A percentile compares a stretch with the other conserved stretches of the same genome.
Conservation (phyloP, 2,113 vertebrate genomes). For the Dasyornis broadbenti region DNA sequence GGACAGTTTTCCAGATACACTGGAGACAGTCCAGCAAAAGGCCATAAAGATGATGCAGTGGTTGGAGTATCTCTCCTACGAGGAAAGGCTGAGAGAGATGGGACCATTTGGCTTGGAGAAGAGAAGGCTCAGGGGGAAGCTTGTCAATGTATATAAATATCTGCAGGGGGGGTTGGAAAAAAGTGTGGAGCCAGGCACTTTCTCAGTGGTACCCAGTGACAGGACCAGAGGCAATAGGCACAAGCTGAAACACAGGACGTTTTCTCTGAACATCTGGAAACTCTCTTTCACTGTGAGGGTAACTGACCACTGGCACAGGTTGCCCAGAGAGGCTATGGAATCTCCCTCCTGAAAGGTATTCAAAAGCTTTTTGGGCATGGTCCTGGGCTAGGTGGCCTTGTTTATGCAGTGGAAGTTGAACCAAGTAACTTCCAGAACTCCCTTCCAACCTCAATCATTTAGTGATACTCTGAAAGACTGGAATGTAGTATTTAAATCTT, state of each 20-base stretch:
- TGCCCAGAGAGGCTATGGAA: neutral
- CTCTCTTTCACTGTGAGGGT: neutral
- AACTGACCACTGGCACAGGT: neutral
- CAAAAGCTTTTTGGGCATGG: rapidly evolving
- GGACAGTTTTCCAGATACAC: neutral
- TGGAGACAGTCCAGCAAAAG: neutral
- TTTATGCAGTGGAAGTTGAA: neutral
- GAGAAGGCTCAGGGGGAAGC: neutral
- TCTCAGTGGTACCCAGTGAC: neutral
- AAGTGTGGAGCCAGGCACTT: neutral
- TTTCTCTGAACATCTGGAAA: neutral
- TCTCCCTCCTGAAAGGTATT: neutral
- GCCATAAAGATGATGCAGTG: neutral
- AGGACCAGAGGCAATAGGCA: neutral
- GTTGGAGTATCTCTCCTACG: neutral
- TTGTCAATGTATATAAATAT: neutral
- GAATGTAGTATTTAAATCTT: neutral
- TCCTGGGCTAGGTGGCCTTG: neutral
- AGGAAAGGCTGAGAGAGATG: neutral
- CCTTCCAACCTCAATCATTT: neutral
- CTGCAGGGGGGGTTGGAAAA: neutral
- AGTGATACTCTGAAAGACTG: neutral
- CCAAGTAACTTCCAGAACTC: neutral
- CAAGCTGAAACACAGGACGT: neutral
- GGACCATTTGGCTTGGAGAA: neutral